Conservation (phyloP, 2,797 vertebrate genomes). For the Artibeus jamaicensis region DNA sequence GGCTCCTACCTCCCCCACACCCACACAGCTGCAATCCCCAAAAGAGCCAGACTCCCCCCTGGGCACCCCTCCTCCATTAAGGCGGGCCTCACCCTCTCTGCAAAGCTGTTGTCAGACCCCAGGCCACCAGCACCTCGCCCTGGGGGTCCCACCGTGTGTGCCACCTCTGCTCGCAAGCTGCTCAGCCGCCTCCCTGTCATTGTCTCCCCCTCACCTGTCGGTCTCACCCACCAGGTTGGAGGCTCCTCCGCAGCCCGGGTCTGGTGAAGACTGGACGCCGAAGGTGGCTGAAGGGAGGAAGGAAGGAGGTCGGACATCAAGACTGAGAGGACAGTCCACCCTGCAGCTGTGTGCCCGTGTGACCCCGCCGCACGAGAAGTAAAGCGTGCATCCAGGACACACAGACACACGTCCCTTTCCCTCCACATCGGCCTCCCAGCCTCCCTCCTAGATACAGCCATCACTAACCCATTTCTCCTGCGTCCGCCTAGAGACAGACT, state of each 20-base stretch:
- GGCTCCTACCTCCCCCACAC: rapidly evolving
- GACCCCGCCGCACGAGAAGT: neutral
- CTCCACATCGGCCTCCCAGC: no score
- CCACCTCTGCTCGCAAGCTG: neutral
- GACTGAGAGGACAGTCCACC: neutral
- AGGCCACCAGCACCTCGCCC: no score
- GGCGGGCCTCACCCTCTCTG: no score
- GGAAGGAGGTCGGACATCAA: neutral
- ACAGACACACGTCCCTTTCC: neutral
- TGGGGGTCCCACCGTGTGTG: neutral
- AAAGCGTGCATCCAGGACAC: rapidly evolving
- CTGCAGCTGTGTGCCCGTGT: neutral
- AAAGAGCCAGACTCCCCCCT: neutral
- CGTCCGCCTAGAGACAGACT: neutral
- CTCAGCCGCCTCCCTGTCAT: no score
- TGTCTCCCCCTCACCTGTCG: no score
- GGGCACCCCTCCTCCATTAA: neutral
- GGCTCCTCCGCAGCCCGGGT: neutral
- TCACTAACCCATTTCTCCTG: neutral
- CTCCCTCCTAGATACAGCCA: neutral
- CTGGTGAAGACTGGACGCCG: neutral
- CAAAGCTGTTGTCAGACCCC: no score
- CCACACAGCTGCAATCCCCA: neutral
- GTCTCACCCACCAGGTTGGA: neutral
- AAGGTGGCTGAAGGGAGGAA: neutral